Percentiles rank a stretch among this genome's conserved stretches.
These are phyloP conservation scores for Echinops telfairi DNA, from an alignment of 2,113 vertebrate genomes.

Conservation along the genomic window DNA sequence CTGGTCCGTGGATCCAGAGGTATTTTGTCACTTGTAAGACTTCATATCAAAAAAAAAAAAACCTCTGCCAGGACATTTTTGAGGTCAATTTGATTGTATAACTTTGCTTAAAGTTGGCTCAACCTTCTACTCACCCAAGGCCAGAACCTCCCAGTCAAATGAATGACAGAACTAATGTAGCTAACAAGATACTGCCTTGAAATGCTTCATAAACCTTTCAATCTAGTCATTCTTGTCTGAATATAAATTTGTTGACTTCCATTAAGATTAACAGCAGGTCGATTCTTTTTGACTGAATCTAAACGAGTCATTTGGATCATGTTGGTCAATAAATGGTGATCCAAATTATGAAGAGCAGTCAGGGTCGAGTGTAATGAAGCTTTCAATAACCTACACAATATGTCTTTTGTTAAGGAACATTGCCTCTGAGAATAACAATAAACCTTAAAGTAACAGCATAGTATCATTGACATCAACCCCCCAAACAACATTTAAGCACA, in stretches of 20 bases:
- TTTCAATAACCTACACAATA: constrained; percentile 62
- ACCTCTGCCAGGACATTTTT: constrained; percentile 46
- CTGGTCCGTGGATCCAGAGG: constrained; percentile 37
- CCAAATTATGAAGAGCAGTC: constrained; percentile 66
- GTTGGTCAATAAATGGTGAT: constrained; percentile 79
- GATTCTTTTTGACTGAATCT: constrained; percentile 67
- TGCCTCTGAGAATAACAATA: constrained; percentile 68
- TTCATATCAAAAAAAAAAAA: constrained; percentile 56
- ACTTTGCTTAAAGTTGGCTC: constrained; percentile 49
- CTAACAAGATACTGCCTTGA: constrained; percentile 66
- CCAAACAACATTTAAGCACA: constrained; percentile 43
- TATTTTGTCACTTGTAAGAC: constrained; percentile 10
- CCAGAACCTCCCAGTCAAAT: constrained; percentile 69
- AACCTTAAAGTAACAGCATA: constrained; percentile 64
- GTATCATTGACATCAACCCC: constrained; percentile 46
- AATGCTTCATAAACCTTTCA: constrained; percentile 80
- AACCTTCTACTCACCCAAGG: constrained; percentile 65
- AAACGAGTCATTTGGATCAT: constrained; percentile 65
- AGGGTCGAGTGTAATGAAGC: constrained; percentile 60
- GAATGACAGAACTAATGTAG: constrained; percentile 78
- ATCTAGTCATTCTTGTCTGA: constrained; percentile 67
- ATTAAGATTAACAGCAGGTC: constrained; percentile 71
- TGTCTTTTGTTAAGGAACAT: constrained; percentile 73
- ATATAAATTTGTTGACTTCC: constrained; percentile 77
- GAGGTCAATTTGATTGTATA: constrained; percentile 50